Percentiles rank a stretch among this genome's conserved stretches.
These are phyloP conservation scores for Bubalus kerabau DNA, from an alignment of 2,113 vertebrate species.

Conservation along the genomic window DNA sequence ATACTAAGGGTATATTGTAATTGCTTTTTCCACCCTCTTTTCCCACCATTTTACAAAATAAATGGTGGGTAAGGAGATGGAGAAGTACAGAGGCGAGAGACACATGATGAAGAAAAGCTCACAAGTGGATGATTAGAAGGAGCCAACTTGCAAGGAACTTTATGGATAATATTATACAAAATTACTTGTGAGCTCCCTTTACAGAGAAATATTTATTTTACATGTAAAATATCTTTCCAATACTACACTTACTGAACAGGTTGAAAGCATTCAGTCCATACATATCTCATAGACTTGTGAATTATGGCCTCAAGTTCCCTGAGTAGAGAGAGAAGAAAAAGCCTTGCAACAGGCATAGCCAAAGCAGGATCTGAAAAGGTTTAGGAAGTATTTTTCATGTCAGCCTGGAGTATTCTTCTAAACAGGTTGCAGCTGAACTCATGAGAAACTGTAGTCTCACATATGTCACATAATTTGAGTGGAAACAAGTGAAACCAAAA, in stretches of 20 bases:
- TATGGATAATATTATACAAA: not conserved
- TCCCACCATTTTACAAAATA: not conserved
- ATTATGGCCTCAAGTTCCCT: not conserved
- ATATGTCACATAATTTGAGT: constrained; percentile 35
- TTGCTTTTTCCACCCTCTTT: not conserved
- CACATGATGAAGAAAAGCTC: not conserved
- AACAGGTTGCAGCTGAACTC: not conserved
- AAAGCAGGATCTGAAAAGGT: constrained; percentile 26
- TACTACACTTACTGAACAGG: not conserved
- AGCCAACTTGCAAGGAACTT: not conserved
- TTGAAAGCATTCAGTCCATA: not conserved
- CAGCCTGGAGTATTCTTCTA: not conserved
- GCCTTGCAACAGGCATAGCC: not conserved
- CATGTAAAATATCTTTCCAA: not conserved
- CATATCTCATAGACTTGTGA: not conserved
- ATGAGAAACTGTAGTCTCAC: constrained; percentile 48
- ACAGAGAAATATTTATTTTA: not conserved
- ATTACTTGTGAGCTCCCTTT: not conserved
- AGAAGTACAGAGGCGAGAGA: not conserved
- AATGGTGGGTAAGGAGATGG: not conserved
- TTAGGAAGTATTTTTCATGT: constrained; percentile 39
- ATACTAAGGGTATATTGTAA: not conserved
- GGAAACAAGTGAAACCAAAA: constrained; percentile 21
- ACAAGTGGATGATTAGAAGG: not conserved
- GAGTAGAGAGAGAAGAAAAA: not conserved